phyloP scores from a whole-genome alignment of 2,113 vertebrate genomes.

The Eidolon helvum region DNA sequence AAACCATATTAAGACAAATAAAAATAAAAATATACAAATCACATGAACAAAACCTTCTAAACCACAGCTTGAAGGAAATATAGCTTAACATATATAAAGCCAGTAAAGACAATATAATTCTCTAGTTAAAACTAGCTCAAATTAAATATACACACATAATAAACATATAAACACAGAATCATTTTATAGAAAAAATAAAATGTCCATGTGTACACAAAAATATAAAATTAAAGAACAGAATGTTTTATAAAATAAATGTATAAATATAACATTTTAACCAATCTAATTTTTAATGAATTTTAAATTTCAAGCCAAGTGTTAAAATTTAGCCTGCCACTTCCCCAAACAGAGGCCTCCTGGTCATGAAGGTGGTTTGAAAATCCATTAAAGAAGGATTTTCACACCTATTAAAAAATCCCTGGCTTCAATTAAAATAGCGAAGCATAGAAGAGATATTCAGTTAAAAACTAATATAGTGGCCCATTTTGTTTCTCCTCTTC shows the following conservation, averaged over 20 bases:
- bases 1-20: not conserved
- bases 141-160: slow-evolving; percentile 69
- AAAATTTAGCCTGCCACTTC: not conserved
- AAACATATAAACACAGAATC: not conserved
- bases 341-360: not conserved
- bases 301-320: not conserved
- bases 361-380: not conserved
- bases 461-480: not conserved
- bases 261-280: not conserved
- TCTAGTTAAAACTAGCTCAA: slow-evolving; percentile 73
- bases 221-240: not conserved
- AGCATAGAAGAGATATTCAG: not conserved
- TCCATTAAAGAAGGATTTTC: slow-evolving; percentile 52
- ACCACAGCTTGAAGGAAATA: not conserved
- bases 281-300: not conserved
- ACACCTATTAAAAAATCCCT: not conserved
- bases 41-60: slow-evolving; percentile 51
- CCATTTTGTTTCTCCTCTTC: not conserved
- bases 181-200: not conserved
- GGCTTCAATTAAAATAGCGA: slow-evolving; percentile 11
- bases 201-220: not conserved
- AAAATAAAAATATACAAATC: slow-evolving; percentile 39
- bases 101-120: slow-evolving; percentile 64
- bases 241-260: not conserved
- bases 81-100: slow-evolving; percentile 46